Conservation (phyloP, 2,888 invertebrate genomes). For the Ctenicera cuprea region DNA sequence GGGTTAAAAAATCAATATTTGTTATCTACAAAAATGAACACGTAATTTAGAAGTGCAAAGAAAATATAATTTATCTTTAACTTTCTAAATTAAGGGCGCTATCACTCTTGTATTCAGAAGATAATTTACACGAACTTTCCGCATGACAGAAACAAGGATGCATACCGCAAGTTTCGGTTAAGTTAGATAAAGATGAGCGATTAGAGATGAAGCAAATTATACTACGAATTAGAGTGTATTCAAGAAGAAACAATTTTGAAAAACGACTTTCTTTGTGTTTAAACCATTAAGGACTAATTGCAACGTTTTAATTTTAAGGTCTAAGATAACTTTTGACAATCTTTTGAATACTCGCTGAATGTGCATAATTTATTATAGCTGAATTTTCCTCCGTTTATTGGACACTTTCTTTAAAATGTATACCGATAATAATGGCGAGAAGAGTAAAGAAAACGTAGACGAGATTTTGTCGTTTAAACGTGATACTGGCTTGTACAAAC, state of each 20-base stretch:
- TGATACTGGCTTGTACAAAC: constrained; percentile 46
- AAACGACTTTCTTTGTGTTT: constrained; percentile 72
- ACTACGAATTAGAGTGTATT: constrained; percentile 65
- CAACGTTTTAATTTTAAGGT: constrained; percentile 70
- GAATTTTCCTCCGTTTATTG: constrained; percentile 46
- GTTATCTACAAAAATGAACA: constrained; percentile 47
- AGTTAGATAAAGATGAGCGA: constrained; percentile 48
- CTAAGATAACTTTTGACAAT: constrained; percentile 71
- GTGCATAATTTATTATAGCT: constrained; percentile 56
- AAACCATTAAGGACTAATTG: constrained; percentile 72
- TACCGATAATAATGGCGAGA: constrained; percentile 43
- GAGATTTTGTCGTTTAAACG: constrained; percentile 38
- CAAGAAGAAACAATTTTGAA: constrained; percentile 72
- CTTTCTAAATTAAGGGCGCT: constrained; percentile 69
- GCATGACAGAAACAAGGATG: constrained; percentile 52
- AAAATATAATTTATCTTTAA: constrained; percentile 69
- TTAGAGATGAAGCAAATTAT: constrained; percentile 49
- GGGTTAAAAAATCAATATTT: constrained; percentile 19
- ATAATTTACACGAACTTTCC: constrained; percentile 62
- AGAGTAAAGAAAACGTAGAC: constrained; percentile 41
- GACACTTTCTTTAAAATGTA: constrained; percentile 49
- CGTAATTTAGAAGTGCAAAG: constrained; percentile 56
- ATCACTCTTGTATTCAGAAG: constrained; percentile 70
- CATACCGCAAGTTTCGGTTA: constrained; percentile 43
- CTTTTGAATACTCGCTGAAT: constrained; percentile 60